Conservation (phyloP, 1,140 invertebrate species). For the Lasaia peninsularis region DNA sequence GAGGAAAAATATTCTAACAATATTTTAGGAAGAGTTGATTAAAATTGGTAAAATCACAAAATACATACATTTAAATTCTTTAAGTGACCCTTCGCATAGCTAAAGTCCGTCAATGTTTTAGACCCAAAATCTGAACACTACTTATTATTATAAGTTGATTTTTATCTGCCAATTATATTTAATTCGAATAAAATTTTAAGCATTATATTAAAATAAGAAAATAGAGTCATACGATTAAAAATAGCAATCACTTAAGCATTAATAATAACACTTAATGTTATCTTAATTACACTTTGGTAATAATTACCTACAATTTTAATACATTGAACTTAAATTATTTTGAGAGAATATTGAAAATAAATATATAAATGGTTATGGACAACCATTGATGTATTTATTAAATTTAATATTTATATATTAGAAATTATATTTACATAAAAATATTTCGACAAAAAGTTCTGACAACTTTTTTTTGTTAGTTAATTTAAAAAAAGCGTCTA, state of each 20-base stretch:
- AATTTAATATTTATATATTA: conserved; percentile 24
- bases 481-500: conserved; percentile 23
- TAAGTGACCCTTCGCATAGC: too few species aligned
- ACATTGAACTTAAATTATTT: conserved; percentile 46
- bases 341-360: conserved; percentile 40
- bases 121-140: too few species aligned
- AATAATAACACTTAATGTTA: conserved; percentile 39
- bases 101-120: too few species aligned
- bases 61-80: too few species aligned
- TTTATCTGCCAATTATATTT: too few species aligned
- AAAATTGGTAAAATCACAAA: too few species aligned
- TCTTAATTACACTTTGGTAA: conserved; percentile 73
- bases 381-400: conserved; percentile 28
- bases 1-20: too few species aligned
- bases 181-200: background rate
- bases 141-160: too few species aligned
- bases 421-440: conserved; percentile 34
- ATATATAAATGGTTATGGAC: conserved; percentile 28
- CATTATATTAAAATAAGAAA: conserved; percentile 10
- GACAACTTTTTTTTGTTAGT: conserved; percentile 19
- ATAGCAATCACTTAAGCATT: conserved; percentile 32
- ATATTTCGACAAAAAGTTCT: conserved; percentile 20
- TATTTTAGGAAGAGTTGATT: too few species aligned
- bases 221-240: conserved; percentile 22
- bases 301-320: conserved; percentile 62